Evolutionary conservation across 2,888 invertebrate species (phyloP), one percentile per base, ranked within the genome.

Genomic region (Apotomis betuletana): DNA sequence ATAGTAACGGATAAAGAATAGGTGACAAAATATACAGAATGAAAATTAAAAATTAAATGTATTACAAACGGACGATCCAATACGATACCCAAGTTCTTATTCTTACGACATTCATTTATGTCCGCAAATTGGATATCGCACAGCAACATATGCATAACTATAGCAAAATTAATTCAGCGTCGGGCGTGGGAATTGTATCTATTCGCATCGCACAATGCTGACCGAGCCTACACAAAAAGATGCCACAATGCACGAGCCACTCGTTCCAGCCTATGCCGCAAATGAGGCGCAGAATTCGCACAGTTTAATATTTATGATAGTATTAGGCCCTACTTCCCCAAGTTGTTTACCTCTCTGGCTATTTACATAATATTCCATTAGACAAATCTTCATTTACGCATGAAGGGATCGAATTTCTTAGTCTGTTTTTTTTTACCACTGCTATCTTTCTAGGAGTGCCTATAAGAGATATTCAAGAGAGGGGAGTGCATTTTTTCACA

Each of bases 231-330:
- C 79, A 90, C 84, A 88, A 89, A 90, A 89, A 90, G 85, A 88
- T 85, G 85, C 76, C 75, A 89, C 90, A 90, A 89, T 88, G 79
- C 82, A 77, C 82, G 79, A 84, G 86, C 85, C 86, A 84, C 85
- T 76, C 83, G 82, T 83, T 80, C 74, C 77, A 74, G 57, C 46
- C 64, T 46, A 46, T 57, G 41, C 27, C 61, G 72, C 72, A 68
- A 68, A 70, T 67, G 70, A 70, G 49, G 55, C 54, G 54, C 60
- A 60, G 61, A 10, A 10, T 36, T 64, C 46, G 49, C 54, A 44
- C 54, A 51, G 27, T 67, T 65, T 49, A 60, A 61, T 61, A 61
- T 61, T 70, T 67, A 61, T 67, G 67, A 67, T 27, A 38, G 54
- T 67, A 67, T 61, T 67, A 67, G 27, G 41, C 15, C 51, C 13